Conservation (phyloP, 2,888 invertebrate genomes). For the Heteromyza rotundicornis region DNA sequence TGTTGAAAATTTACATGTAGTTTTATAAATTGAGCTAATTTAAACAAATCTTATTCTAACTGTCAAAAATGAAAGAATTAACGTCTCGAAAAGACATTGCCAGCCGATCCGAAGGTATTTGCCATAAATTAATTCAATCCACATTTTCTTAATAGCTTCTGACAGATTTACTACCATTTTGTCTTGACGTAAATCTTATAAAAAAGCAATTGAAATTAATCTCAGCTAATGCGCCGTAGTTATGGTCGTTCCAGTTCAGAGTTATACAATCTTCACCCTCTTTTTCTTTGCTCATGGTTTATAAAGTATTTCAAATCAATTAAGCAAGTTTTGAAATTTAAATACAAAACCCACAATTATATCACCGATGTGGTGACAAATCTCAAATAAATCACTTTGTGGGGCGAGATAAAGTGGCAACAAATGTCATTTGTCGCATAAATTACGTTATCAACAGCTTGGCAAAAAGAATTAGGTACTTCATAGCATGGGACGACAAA, state of each 20-base stretch:
- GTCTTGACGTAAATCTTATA: constrained; percentile 26
- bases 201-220: too few species aligned
- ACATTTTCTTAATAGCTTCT: constrained; percentile 9
- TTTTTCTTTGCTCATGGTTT: neutral
- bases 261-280: too few species aligned
- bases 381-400: constrained; percentile 21
- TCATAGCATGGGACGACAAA: neutral
- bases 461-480: too few species aligned
- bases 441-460: constrained; percentile 26
- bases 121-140: neutral
- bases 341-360: constrained; percentile 10
- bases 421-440: constrained; percentile 25
- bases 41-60: too few species aligned
- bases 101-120: neutral
- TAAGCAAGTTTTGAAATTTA: neutral
- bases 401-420: constrained; percentile 15
- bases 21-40: too few species aligned
- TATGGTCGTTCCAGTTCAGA: too few species aligned
- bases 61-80: too few species aligned
- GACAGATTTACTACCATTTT: constrained; percentile 27
- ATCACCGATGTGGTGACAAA: constrained; percentile 20
- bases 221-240: too few species aligned
- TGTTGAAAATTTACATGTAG: too few species aligned
- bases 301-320: neutral
- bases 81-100: neutral